Evolutionary conservation across 2,113 vertebrate species (phyloP).

Genomic region (Opisthocomus hoazin): DNA sequence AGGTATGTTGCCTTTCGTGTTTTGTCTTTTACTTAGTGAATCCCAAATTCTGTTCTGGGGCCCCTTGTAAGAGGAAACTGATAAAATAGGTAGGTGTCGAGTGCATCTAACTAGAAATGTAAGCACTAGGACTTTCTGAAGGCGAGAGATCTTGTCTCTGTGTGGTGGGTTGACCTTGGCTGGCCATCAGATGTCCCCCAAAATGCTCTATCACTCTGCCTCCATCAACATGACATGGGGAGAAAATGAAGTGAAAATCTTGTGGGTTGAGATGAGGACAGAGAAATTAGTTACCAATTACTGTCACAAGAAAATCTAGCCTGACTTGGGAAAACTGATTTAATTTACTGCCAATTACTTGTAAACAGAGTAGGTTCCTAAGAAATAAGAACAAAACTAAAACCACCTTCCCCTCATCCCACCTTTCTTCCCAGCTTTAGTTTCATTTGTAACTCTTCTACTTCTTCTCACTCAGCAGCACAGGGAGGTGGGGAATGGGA

Average conservation of each 20-base stretch:
- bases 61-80: neutral
- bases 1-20: neutral
- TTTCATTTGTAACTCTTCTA: neutral
- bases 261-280: neutral
- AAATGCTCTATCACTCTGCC: neutral
- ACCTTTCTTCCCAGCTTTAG: neutral
- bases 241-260: neutral
- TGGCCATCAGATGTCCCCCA: neutral
- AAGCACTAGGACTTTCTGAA: neutral
- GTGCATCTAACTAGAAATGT: neutral
- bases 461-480: neutral
- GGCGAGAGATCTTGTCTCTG: neutral
- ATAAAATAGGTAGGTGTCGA: neutral
- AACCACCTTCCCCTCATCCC: neutral
- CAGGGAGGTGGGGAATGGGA: fast-evolving
- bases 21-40: neutral
- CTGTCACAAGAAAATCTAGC: neutral
- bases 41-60: neutral
- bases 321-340: neutral
- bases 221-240: neutral
- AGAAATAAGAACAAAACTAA: neutral
- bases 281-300: neutral
- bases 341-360: neutral
- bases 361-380: neutral
- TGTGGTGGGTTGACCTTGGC: neutral